phyloP scores from a whole-genome alignment of 2,113 vertebrate species.

The Irena cyanogastra region DNA sequence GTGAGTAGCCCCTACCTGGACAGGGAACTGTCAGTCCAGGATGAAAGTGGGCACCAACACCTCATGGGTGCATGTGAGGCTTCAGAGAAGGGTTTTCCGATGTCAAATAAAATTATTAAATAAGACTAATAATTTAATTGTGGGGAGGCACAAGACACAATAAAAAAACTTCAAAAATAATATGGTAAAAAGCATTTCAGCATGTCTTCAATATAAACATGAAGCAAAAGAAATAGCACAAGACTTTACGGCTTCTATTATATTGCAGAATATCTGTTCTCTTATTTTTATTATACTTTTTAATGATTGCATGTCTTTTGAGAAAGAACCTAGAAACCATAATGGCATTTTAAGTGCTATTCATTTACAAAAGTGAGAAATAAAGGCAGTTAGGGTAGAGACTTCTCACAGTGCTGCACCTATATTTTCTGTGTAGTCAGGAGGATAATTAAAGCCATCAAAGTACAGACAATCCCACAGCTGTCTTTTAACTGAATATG shows the following conservation, averaged over 20 bases:
- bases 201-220: neutral
- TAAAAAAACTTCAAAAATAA: accelerated
- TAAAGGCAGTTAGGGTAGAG: neutral
- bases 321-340: neutral
- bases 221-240: neutral
- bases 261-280: neutral
- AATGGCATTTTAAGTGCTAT: neutral
- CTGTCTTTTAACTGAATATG: neutral
- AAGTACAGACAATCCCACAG: neutral
- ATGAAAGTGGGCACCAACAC: neutral
- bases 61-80: accelerated
- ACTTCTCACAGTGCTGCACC: neutral
- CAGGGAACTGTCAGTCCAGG: neutral
- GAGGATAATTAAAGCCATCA: neutral
- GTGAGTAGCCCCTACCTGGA: neutral
- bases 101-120: neutral
- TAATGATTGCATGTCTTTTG: neutral
- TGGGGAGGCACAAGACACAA: neutral
- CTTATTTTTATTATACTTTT: neutral
- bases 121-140: neutral
- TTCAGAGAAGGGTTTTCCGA: neutral
- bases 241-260: neutral
- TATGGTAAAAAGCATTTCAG: neutral
- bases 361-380: neutral
- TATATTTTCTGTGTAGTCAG: neutral